Percentiles rank a stretch among this genome's conserved stretches.
Evolutionary conservation across 2,888 invertebrate genomes (phyloP).

Genomic region (Dendrolimus pini): DNA sequence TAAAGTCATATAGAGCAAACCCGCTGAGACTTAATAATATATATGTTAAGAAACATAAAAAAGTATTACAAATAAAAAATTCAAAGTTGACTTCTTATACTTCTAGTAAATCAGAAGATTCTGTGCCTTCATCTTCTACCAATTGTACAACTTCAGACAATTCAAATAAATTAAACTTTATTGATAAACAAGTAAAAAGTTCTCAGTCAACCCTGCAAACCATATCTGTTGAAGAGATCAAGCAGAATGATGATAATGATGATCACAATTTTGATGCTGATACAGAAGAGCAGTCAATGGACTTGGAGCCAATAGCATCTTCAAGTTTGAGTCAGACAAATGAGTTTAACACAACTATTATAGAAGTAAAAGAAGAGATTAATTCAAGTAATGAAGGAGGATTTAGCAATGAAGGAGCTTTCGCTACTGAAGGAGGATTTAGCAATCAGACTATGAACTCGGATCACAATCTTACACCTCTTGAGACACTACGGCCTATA

Average conservation of each 20-base stretch:
- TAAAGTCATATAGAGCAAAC: constrained; percentile 37
- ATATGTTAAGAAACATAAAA: constrained; percentile 64
- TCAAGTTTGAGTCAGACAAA: constrained; percentile 30
- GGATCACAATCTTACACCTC: constrained; percentile 33
- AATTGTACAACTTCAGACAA: constrained; percentile 30
- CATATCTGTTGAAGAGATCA: constrained; percentile 48
- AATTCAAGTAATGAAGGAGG: constrained; percentile 52
- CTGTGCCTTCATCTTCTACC: constrained; percentile 40
- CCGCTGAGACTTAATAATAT: constrained; percentile 57
- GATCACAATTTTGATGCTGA: constrained; percentile 48
- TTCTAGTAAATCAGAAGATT: constrained; percentile 26
- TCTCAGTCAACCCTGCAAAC: constrained; percentile 37
- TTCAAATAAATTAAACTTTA: constrained; percentile 41
- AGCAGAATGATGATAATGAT: constrained; percentile 35
- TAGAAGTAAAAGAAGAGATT: constrained; percentile 59
- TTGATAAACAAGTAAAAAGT: constrained; percentile 26
- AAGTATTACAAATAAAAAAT: constrained; percentile 64
- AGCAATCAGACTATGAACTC: constrained; percentile 42
- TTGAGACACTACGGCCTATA: constrained; percentile 57
- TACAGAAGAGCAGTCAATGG: constrained; percentile 58
- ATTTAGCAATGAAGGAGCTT: constrained; percentile 45
- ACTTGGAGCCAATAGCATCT: constrained; percentile 47
- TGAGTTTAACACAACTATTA: constrained; percentile 31
- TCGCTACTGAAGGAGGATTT: constrained; percentile 32
- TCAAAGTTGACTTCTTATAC: constrained; percentile 27